Conservation (phyloP, 1,140 invertebrate genomes). For the Brachionus rotundiformis region DNA sequence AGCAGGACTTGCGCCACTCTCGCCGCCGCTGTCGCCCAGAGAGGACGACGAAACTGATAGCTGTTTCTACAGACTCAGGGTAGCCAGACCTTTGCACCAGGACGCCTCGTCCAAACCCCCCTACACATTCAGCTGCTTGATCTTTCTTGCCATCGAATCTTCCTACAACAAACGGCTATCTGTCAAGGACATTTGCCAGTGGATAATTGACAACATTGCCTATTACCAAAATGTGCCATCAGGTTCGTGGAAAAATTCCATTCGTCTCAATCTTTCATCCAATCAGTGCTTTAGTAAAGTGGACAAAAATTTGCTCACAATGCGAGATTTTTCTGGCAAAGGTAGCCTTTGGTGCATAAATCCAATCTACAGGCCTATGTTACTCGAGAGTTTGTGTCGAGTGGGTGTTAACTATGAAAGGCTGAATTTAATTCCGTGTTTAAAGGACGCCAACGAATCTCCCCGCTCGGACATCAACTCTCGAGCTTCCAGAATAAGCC, state of each 20-base stretch:
- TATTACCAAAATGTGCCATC: slow-evolving; percentile 37
- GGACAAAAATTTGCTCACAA: slow-evolving; percentile 40
- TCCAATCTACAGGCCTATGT: slow-evolving; percentile 2
- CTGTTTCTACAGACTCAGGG: not conserved
- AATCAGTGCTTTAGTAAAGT: slow-evolving; percentile 42
- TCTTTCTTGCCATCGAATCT: slow-evolving; percentile 40
- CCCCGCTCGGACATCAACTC: not conserved
- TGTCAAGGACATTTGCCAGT: slow-evolving; percentile 34
- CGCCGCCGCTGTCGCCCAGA: slow-evolving; percentile 4
- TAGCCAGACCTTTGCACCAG: not conserved
- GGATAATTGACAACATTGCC: slow-evolving; percentile 32
- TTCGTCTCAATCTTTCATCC: not conserved
- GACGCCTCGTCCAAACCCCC: not conserved
- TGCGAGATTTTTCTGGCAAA: slow-evolving; percentile 48
- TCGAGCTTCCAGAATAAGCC: not conserved
- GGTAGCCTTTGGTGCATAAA: slow-evolving; percentile 41
- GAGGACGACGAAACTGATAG: slow-evolving; percentile 6
- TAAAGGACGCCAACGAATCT: not conserved
- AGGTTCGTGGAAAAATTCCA: slow-evolving; percentile 45
- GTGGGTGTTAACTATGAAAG: not conserved
- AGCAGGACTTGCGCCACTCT: not conserved
- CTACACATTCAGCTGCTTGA: slow-evolving; percentile 16
- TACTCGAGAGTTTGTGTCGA: not conserved
- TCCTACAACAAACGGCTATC: not conserved
- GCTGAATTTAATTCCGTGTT: not conserved